Evolutionary conservation across 1,140 invertebrate species (phyloP).

Genomic region (Stegodyphus mimosarum): DNA sequence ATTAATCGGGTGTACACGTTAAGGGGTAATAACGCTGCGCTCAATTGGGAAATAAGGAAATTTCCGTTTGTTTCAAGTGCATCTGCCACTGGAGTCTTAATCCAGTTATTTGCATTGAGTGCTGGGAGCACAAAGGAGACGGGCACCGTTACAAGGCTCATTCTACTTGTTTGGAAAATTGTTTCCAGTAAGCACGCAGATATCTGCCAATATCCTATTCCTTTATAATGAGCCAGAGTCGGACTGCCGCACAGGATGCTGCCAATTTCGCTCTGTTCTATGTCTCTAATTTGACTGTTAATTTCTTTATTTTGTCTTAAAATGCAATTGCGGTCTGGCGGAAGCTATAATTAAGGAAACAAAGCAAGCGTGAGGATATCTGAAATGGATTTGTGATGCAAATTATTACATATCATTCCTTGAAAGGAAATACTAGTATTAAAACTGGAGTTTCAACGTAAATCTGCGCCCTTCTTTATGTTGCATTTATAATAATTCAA

Average conservation of each 20-base stretch:
- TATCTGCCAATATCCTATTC: slow-evolving; percentile 21
- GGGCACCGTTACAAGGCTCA: slow-evolving; percentile 13
- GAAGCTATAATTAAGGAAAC: slow-evolving; percentile 31
- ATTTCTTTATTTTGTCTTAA: slow-evolving; percentile 26
- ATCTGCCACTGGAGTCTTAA: slow-evolving; percentile 10
- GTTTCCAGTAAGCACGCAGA: not conserved
- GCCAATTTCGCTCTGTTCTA: not conserved
- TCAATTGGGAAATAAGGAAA: slow-evolving; percentile 49
- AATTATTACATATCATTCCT: not conserved
- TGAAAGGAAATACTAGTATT: no score
- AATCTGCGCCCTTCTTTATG: no score
- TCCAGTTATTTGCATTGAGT: slow-evolving; percentile 46
- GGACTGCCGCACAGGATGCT: not conserved
- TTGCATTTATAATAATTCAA: no score
- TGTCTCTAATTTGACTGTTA: slow-evolving; percentile 18
- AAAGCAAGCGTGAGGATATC: slow-evolving; percentile 10
- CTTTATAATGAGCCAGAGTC: slow-evolving; percentile 32
- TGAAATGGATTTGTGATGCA: not conserved
- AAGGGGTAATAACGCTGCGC: slow-evolving; percentile 41
- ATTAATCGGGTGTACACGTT: slow-evolving; percentile 46
- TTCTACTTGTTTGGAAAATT: slow-evolving; percentile 4
- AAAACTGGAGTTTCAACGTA: no score
- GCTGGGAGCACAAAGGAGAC: slow-evolving; percentile 25
- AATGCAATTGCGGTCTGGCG: slow-evolving; percentile 16
- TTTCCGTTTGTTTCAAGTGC: slow-evolving; percentile 31